Conservation (phyloP, 2,113 vertebrate species). For the Perccottus glenii region DNA sequence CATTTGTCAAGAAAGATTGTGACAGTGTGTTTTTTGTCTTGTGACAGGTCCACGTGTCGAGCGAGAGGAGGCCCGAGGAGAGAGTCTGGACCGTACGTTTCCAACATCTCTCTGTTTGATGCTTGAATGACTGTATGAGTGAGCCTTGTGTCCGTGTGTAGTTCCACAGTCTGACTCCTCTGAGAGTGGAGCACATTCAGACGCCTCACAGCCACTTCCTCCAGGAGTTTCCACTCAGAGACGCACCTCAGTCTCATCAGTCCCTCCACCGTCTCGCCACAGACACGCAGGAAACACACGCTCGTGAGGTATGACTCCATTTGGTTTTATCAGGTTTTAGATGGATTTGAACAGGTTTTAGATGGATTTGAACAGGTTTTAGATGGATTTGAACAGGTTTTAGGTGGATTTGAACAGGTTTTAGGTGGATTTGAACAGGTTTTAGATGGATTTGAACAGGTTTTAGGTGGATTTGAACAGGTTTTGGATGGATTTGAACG, state of each 20-base stretch:
- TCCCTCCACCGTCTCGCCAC: constrained; percentile 14
- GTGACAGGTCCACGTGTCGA: constrained; percentile 51
- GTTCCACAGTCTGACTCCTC: constrained; percentile 73
- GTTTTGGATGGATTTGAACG: no score
- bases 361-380: no score
- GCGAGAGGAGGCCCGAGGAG: constrained; percentile 47
- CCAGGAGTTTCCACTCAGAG: constrained; percentile 33
- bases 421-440: no score
- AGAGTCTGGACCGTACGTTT: constrained; percentile 69
- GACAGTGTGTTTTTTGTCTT: not conserved
- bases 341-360: no score
- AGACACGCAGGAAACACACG: constrained; percentile 19
- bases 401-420: no score
- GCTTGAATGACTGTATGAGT: not conserved
- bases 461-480: no score
- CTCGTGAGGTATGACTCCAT: constrained; percentile 44
- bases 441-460: no score
- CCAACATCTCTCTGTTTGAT: not conserved
- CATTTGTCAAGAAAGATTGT: not conserved
- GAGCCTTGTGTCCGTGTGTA: constrained; percentile 8
- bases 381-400: no score
- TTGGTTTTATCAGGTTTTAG: no score
- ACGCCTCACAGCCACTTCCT: constrained; percentile 38
- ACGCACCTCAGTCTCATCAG: constrained; percentile 39
- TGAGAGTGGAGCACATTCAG: constrained; percentile 41